These are phyloP conservation scores for Embiotoca jacksoni DNA, from an alignment of 2,113 vertebrate genomes.

Conservation along the genomic window DNA sequence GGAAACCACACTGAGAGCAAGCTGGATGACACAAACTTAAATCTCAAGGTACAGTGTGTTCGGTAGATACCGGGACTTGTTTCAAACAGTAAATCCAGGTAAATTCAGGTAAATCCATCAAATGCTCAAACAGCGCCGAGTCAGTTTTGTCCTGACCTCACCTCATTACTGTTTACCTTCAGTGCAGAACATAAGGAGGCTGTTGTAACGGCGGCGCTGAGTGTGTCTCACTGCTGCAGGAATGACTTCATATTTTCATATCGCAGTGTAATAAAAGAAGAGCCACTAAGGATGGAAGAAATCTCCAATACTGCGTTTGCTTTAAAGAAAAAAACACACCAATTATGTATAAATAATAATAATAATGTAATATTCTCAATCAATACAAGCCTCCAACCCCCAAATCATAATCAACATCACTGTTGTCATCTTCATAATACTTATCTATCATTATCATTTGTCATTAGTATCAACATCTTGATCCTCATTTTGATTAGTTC, in stretches of 20 bases:
- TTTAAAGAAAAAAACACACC: no score
- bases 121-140: constrained; percentile 20
- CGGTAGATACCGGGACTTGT: constrained; percentile 13
- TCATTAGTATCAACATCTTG: no score
- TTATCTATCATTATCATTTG: no score
- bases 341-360: no score
- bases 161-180: constrained; percentile 57
- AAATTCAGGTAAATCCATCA: constrained; percentile 59
- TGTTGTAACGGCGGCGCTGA: not conserved
- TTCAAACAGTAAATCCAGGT: constrained; percentile 41
- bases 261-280: not conserved
- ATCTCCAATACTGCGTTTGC: not conserved
- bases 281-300: not conserved
- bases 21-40: constrained; percentile 35
- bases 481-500: no score
- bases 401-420: no score
- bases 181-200: constrained; percentile 20
- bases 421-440: no score
- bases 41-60: constrained; percentile 40
- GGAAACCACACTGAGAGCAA: constrained; percentile 39
- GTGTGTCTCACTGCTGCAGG: not conserved
- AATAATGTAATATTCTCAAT: no score
- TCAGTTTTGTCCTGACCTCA: constrained; percentile 41
- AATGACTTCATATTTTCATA: constrained; percentile 18
- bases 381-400: no score